Conservation (phyloP, 2,113 vertebrate species). For the Pollimyrus isidori region DNA sequence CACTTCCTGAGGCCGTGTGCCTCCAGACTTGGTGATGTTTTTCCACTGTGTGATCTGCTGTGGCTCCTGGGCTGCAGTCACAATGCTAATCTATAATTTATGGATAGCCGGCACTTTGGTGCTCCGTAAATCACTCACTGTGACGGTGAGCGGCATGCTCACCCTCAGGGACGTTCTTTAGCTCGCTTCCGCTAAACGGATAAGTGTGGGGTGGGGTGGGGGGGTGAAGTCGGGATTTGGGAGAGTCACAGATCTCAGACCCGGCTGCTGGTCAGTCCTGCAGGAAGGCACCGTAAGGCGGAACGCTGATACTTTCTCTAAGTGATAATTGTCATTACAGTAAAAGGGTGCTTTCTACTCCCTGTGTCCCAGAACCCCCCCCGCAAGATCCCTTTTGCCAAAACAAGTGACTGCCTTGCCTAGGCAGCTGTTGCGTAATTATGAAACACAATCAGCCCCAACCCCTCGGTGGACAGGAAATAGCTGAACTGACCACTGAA, state of each 20-base stretch:
- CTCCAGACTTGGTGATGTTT: neutral
- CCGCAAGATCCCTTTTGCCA: constrained; percentile 11
- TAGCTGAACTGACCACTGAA: constrained; percentile 7
- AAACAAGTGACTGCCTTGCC: constrained; percentile 43
- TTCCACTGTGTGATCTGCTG: neutral
- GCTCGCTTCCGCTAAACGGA: neutral
- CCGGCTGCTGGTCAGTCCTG: neutral
- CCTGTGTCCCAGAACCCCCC: neutral
- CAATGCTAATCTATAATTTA: neutral
- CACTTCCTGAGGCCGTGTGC: neutral
- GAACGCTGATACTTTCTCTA: neutral
- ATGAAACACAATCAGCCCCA: constrained; percentile 35
- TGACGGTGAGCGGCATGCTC: neutral
- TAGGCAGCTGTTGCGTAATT: constrained; percentile 39
- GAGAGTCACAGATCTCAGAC: neutral
- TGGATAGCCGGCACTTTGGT: neutral
- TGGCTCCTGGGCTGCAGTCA: neutral
- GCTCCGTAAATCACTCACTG: neutral
- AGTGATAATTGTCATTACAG: neutral
- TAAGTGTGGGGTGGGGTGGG: neutral
- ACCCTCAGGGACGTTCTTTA: neutral
- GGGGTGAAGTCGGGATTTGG: neutral
- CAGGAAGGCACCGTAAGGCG: neutral
- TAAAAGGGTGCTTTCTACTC: neutral
- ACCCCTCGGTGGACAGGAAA: constrained; percentile 14